Evolutionary conservation across 2,797 vertebrate genomes (phyloP).

Genomic region (Myioborus melanocephalus): DNA sequence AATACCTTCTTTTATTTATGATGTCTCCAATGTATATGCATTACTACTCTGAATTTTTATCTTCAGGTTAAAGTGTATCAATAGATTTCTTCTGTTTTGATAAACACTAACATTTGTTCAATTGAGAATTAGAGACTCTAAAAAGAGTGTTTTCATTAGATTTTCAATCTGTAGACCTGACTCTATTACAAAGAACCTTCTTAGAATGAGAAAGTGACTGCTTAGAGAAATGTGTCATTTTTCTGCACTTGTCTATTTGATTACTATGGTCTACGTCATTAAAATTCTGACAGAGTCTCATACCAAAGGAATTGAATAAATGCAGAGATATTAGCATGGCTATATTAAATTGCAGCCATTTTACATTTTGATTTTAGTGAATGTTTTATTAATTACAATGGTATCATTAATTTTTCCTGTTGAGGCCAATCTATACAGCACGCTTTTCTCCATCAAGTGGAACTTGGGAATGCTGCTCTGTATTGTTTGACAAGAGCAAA

Average conservation of each 20-base stretch:
- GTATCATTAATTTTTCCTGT: constrained; percentile 31
- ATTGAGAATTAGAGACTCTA: not conserved
- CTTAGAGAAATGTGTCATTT: not conserved
- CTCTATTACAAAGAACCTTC: not conserved
- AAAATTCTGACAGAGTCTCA: constrained; percentile 2
- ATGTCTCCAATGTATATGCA: not conserved
- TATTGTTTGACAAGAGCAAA: constrained; percentile 46
- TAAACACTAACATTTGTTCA: not conserved
- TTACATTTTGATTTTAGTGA: constrained; percentile 22
- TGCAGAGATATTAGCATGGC: not conserved
- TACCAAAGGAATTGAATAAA: not conserved
- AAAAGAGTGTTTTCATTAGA: not conserved
- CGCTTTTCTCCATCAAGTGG: not conserved
- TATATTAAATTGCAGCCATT: constrained; percentile 20
- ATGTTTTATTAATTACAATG: constrained; percentile 60
- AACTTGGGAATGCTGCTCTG: constrained; percentile 4
- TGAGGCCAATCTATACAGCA: not conserved
- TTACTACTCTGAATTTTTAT: not conserved
- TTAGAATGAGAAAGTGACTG: not conserved
- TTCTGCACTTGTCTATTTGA: constrained; percentile 15
- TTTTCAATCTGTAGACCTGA: not conserved
- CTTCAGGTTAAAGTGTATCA: not conserved
- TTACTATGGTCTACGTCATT: not conserved
- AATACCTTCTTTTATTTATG: not conserved
- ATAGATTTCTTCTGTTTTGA: not conserved